Evolutionary conservation across 2,113 vertebrate genomes (phyloP).

Genomic region (Artemisiospiza belli): DNA sequence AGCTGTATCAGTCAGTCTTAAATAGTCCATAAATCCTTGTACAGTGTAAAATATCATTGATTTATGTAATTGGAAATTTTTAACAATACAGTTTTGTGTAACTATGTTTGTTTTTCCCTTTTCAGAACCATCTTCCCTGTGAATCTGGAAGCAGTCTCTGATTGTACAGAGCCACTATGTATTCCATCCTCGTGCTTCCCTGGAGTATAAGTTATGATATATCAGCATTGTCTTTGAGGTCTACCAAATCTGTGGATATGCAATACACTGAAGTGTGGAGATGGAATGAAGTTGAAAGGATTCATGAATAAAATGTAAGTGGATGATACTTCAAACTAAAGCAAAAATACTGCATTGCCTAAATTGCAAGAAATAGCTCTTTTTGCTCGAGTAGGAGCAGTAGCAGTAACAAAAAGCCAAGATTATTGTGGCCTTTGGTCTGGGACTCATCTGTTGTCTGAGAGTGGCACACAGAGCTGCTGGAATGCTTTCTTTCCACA

Average conservation of each 20-base stretch:
- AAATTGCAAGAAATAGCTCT: slow-evolving; percentile 45
- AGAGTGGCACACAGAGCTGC: background rate
- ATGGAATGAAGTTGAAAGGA: slow-evolving; percentile 36
- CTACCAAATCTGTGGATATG: background rate
- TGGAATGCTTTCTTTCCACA: background rate
- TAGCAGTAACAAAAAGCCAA: background rate
- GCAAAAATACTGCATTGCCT: background rate
- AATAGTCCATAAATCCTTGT: slow-evolving; percentile 62
- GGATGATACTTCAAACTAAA: slow-evolving; percentile 33
- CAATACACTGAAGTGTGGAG: background rate
- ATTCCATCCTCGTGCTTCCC: background rate
- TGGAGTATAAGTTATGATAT: slow-evolving; percentile 42
- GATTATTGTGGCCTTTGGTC: slow-evolving; percentile 21
- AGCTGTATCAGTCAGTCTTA: slow-evolving; percentile 49
- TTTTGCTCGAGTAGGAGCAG: slow-evolving; percentile 32
- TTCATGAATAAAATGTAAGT: slow-evolving; percentile 56
- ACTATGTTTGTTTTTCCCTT: slow-evolving; percentile 54
- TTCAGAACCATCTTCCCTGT: background rate
- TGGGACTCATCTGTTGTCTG: background rate
- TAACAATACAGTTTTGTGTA: slow-evolving; percentile 58
- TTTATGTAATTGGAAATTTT: slow-evolving; percentile 68
- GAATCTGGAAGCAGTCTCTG: background rate
- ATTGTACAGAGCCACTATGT: background rate
- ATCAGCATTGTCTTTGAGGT: slow-evolving; percentile 44
- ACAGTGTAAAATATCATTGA: slow-evolving; percentile 40